A percentile compares a stretch with the other conserved stretches of the same genome.
Conservation (phyloP, 37 sponge, comb jelly and placozoan genomes). For the Agelas oroides region DNA sequence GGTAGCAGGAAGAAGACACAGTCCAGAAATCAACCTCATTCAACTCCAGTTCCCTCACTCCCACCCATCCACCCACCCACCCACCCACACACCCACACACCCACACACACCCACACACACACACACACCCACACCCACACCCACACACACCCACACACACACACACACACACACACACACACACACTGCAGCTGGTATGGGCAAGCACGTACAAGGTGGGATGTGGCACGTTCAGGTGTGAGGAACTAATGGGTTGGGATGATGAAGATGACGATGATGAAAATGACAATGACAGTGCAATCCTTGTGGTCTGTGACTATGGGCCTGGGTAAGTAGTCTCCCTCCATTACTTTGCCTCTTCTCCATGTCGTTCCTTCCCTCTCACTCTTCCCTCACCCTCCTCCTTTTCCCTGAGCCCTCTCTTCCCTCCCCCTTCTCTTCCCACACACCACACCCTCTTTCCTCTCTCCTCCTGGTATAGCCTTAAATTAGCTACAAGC, state of each 20-base stretch:
- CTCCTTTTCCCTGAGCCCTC: too few relatives aligned
- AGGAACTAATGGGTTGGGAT: conserved; percentile 21
- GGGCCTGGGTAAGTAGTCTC: conserved; percentile 38
- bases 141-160: too few relatives aligned
- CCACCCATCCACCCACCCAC: too few relatives aligned
- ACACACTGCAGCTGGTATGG: conserved; percentile 31
- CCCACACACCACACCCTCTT: not conserved
- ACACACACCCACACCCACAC: too few relatives aligned
- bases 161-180: too few relatives aligned
- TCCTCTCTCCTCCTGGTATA: too few relatives aligned
- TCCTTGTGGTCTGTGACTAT: conserved; percentile 26
- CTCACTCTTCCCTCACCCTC: not conserved
- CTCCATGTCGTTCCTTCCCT: not conserved
- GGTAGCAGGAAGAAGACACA: too few relatives aligned
- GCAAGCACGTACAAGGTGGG: conserved; percentile 24
- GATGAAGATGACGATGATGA: conserved; percentile 25
- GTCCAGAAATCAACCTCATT: too few relatives aligned
- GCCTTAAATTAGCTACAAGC: too few relatives aligned
- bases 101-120: too few relatives aligned
- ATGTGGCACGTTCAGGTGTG: conserved; percentile 31
- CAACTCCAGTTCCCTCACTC: too few relatives aligned
- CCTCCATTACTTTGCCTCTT: not conserved
- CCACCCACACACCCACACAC: too few relatives aligned
- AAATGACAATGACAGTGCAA: conserved; percentile 9
- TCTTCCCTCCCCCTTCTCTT: not conserved